These are phyloP conservation scores for Styela clava DNA, from an alignment of 23 tunicate species.

Conservation along the genomic window DNA sequence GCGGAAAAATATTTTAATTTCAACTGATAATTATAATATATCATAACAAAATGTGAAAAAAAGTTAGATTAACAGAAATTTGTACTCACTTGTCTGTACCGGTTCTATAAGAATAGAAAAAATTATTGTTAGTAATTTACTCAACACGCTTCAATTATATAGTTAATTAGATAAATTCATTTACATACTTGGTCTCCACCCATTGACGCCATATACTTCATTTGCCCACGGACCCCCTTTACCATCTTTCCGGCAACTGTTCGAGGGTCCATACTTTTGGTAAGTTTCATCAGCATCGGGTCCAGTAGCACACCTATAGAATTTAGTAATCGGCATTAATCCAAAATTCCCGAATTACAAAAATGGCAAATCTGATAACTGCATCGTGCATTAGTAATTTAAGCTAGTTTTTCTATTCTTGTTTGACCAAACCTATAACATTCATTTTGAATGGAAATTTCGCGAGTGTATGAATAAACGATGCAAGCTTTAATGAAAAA, in stretches of 20 bases:
- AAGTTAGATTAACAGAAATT: no score
- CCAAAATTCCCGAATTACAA: not conserved
- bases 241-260: slow-evolving; percentile 2
- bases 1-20: no score
- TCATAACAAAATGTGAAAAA: no score
- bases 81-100: not conserved
- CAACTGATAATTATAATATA: no score
- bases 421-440: no score
- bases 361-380: not conserved
- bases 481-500: no score
- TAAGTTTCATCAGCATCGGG: not conserved
- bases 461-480: no score
- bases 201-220: not conserved
- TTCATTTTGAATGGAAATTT: no score
- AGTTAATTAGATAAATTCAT: not conserved
- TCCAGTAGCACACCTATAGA: slow-evolving; percentile 1
- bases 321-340: not conserved
- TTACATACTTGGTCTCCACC: not conserved
- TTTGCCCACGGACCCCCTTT: slow-evolving; percentile 18
- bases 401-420: no score
- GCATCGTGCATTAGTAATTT: no score
- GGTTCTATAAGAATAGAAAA: not conserved
- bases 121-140: not conserved
- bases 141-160: not conserved
- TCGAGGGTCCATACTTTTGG: slow-evolving; percentile 9